phyloP scores from a whole-genome alignment of 2,797 vertebrate genomes.

The Neomorphus geoffroyi region DNA sequence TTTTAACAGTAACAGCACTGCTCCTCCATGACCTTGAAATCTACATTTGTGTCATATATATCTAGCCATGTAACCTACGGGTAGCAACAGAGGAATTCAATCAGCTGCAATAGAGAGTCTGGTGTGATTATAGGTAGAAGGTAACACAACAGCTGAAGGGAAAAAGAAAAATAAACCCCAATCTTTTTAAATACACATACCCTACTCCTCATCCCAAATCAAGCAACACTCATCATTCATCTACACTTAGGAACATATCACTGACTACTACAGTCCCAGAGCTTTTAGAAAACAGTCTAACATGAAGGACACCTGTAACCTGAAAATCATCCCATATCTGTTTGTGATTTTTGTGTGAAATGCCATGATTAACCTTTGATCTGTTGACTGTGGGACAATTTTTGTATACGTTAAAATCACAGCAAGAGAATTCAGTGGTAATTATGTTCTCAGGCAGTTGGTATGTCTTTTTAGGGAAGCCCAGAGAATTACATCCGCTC shows the following conservation, averaged over 20 bases:
- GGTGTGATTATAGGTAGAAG: neutral
- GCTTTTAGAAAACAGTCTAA: neutral
- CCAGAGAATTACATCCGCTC: slow-evolving; percentile 42
- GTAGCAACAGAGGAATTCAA: neutral
- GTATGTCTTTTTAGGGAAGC: neutral
- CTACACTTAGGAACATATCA: neutral
- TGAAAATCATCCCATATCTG: neutral
- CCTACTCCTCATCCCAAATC: neutral
- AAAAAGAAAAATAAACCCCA: neutral
- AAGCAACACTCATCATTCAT: neutral
- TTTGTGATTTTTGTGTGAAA: slow-evolving; percentile 21
- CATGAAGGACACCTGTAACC: neutral
- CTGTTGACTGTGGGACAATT: neutral
- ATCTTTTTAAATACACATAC: too few species aligned
- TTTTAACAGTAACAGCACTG: neutral
- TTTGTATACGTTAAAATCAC: neutral
- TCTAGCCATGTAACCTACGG: neutral
- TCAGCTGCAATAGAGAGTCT: neutral
- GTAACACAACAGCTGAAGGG: neutral
- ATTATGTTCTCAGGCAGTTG: neutral
- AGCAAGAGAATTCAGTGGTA: neutral
- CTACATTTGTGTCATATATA: neutral
- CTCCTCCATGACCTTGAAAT: neutral
- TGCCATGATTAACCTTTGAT: neutral
- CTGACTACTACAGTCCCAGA: neutral